Evolutionary conservation across 1,140 invertebrate genomes (phyloP), one percentile per base, ranked within the genome.

Genomic region (Archivesica marissinica): DNA sequence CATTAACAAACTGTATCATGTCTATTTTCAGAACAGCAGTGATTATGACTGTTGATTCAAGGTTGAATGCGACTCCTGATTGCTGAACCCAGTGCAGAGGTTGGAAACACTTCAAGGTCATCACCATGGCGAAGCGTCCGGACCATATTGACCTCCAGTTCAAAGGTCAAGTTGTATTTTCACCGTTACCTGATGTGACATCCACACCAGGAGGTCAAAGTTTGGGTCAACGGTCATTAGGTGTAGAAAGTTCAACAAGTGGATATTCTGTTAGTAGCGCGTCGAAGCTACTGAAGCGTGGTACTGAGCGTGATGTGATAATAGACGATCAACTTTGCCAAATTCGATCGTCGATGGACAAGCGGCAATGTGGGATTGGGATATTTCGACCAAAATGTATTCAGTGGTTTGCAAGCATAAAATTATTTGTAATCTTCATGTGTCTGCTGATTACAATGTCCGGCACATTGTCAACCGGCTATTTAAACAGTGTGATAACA

Each of bases 401-500:
- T 87, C 97, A 98, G 94, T 95, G 95, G 92, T 97, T 97, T 94
- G 97, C 92, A 76, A 94, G 91, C 79, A 93, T 96, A 68, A 95
- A 97, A 96, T 96, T 98, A 87, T 99, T 99, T 94, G 98, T 98
- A 89, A 96, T 98, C 93, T 96, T 98, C 85, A 96, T 98, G 89
- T 98, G 97, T 91, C 96, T 98, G 93, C 96, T 99, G 86, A 97
- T 98, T 64, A 98, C 97, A 86, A 95, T 98, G 72, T 89, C 90
- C 20, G 91, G 92, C 23, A 91, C 92, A 7, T 75, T 94, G 56
- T 92, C 92, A 20, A 92, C 93, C 1, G 94, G 94, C 7, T 99
- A 99, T 94, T 98, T 99, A 93, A 98, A 98, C 39, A 98, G 97
- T 94, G 98, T 99, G 92, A 98, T 99, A 92, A 99, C 98, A 75